phyloP scores from a whole-genome alignment of 2,888 invertebrate genomes.

The Argyra leucocephala region DNA sequence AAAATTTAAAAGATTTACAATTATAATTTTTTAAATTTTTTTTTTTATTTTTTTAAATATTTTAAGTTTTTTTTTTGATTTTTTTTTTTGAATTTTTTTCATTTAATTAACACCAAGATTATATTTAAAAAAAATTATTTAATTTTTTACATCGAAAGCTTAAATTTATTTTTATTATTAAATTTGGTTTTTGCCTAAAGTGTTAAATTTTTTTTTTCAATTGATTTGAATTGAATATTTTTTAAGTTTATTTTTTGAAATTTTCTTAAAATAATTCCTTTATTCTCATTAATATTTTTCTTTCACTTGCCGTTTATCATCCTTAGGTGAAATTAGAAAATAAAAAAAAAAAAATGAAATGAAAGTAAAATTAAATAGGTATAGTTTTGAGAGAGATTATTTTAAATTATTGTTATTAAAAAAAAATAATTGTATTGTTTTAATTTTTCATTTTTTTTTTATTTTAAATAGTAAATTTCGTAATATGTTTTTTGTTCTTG shows the following conservation, averaged over 20 bases:
- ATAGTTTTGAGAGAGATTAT: no score
- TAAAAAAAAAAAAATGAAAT: background rate
- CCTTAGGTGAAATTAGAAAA: background rate
- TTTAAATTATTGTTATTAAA: no score
- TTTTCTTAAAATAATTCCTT: background rate
- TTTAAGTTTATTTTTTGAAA: background rate
- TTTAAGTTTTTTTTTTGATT: constrained; percentile 29
- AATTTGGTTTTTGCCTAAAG: constrained; percentile 26
- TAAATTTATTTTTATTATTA: constrained; percentile 32
- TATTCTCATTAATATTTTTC: constrained; percentile 23
- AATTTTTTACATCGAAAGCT: constrained; percentile 40
- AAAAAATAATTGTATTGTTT: no score
- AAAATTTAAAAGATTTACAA: background rate
- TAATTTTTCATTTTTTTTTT: no score
- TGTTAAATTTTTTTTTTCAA: constrained; percentile 29
- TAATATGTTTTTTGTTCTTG: no score
- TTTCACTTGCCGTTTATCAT: constrained; percentile 3
- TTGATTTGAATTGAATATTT: constrained; percentile 17
- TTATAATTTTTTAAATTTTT: constrained; percentile 26
- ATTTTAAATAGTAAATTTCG: no score
- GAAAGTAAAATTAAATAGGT: background rate
- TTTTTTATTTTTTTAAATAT: constrained; percentile 28
- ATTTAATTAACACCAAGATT: constrained; percentile 25
- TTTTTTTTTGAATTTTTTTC: constrained; percentile 17
- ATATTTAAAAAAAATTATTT: constrained; percentile 11